Conservation (phyloP, 2,797 vertebrate genomes). For the Limnodromus scolopaceus region DNA sequence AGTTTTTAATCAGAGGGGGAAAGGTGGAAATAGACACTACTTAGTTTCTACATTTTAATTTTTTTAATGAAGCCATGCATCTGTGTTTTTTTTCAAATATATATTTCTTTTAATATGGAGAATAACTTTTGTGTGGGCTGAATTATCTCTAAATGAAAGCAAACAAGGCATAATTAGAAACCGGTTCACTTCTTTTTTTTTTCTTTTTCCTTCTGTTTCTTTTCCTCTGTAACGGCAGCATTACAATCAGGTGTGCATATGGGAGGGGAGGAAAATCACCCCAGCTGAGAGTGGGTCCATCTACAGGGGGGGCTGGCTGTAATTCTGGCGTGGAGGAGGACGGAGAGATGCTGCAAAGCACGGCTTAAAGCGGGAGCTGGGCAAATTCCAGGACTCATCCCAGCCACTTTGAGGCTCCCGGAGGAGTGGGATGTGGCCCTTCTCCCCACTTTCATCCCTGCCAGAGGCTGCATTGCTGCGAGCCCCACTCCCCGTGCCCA, state of each 20-base stretch:
- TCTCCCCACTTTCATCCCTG: neutral
- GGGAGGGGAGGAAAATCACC: neutral
- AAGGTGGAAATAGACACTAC: conserved; percentile 65
- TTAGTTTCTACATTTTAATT: conserved; percentile 32
- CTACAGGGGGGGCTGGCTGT: accelerated
- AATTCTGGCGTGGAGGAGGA: accelerated
- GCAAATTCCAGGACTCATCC: accelerated
- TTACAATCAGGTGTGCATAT: neutral
- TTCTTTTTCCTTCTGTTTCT: neutral
- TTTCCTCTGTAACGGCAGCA: neutral
- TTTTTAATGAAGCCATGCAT: conserved; percentile 53
- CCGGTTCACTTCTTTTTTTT: neutral
- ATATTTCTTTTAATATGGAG: conserved; percentile 29
- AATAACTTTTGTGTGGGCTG: conserved; percentile 64
- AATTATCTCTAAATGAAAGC: conserved; percentile 73
- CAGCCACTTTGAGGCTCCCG: neutral
- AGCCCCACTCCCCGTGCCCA: accelerated
- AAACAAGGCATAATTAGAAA: conserved; percentile 74
- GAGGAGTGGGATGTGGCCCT: accelerated
- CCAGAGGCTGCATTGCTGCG: accelerated
- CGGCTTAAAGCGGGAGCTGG: accelerated
- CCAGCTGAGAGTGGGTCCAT: accelerated
- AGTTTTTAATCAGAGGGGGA: conserved; percentile 65
- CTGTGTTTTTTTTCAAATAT: neutral
- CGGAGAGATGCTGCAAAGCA: neutral